phyloP scores from a whole-genome alignment of 2,113 vertebrate species.

The Seriola rivoliana region DNA sequence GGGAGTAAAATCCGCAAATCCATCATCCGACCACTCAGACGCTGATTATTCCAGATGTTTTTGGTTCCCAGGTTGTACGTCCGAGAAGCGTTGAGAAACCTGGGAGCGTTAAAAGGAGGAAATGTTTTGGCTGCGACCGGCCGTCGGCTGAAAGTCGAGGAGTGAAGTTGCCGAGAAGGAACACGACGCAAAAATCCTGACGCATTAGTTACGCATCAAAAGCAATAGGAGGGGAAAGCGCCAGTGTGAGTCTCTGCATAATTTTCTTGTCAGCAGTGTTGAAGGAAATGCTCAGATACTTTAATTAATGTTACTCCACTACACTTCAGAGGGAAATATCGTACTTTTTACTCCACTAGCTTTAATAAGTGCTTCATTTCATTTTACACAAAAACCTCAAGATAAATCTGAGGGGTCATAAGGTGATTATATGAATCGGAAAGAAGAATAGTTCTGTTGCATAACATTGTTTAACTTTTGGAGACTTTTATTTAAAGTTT shows the following conservation, averaged over 20 bases:
- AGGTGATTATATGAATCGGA: too few relatives aligned
- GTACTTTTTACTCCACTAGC: too few relatives aligned
- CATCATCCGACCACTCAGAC: constrained; percentile 47
- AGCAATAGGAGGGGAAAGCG: constrained; percentile 22
- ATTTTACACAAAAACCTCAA: too few relatives aligned
- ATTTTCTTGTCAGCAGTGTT: neutral
- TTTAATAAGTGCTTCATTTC: too few relatives aligned
- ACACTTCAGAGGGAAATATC: too few relatives aligned
- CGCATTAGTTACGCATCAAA: constrained; percentile 59
- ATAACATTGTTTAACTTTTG: too few relatives aligned
- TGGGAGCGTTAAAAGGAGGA: neutral
- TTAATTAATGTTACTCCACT: neutral
- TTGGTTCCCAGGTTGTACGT: neutral
- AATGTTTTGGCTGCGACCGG: neutral
- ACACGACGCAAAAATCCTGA: constrained; percentile 39
- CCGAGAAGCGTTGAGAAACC: neutral
- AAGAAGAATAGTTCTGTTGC: too few relatives aligned
- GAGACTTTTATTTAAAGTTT: too few relatives aligned
- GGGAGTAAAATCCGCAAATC: constrained; percentile 57
- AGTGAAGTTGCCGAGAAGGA: constrained; percentile 27
- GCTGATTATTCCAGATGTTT: neutral
- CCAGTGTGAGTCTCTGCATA: neutral
- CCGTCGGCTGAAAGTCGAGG: constrained; percentile 11
- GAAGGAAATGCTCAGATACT: neutral
- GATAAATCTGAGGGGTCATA: too few relatives aligned